Evolutionary conservation across 2,888 invertebrate genomes (phyloP), one percentile per base, ranked within the genome.

Genomic region (Onthophagus sagittarius): DNA sequence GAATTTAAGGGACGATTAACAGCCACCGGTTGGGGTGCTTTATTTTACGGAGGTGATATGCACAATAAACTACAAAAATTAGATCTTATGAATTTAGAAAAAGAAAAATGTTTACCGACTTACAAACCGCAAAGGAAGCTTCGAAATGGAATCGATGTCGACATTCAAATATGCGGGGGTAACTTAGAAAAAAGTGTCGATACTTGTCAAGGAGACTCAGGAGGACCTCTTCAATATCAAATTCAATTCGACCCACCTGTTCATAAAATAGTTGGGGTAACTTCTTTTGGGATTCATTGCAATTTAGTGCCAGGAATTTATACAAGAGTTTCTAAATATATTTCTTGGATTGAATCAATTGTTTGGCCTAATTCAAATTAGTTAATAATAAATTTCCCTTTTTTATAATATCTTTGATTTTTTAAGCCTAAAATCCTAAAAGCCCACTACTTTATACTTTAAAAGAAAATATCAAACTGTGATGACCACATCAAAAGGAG

Each of bases 271-370:
- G 80, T 87, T 31, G 87, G 87, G 0, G 76, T 87, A 0, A 87
- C 87, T 9, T 86, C 77, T 79, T 83, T 84, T 77, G 84, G 87
- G 15, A 83, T 80, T 80, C 79, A 78, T n/a, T 84, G 77, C 83
- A 87, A 78, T 79, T n/a, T 71, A 39, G 23, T 71, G 33, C 90
- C 87, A 0, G 91, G 89, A 0, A 85, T 92, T 5, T 92, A 91
- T 79, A 89, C 90, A 0, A 84, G 87, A 63, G 88, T 91, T 0
- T 85, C 85, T 2, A 69, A 86, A 65, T 91, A 87, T 78, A 78
- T 89, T 0, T 82, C 87, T 5, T 91, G 91, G 91, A 88, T 91
- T 33, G 90, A 90, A 79, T 83, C 81, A 53, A 81, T 86, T 15
- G 88, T 90, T 15, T 91, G 91, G 91, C 85, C 87, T 5, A 73